Conservation (phyloP, 2,797 vertebrate genomes). For the Cynodonichthys magdalenae region DNA sequence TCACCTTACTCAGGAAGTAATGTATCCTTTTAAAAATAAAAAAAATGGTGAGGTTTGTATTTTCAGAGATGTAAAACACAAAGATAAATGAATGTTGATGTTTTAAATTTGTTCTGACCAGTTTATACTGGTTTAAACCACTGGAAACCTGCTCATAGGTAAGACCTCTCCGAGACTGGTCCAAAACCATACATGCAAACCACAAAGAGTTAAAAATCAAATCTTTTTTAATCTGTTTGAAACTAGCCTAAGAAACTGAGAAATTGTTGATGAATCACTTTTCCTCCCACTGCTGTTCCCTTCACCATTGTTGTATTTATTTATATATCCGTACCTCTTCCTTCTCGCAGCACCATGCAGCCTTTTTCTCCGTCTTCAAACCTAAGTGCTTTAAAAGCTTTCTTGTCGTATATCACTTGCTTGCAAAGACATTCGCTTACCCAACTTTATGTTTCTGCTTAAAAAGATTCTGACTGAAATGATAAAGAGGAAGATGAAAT, state of each 20-base stretch:
- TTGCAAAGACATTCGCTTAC: constrained; percentile 64
- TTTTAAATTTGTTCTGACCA: constrained; percentile 18
- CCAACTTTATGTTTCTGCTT: constrained; percentile 55
- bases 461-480: constrained; percentile 52
- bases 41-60: constrained; percentile 1
- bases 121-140: constrained; percentile 21
- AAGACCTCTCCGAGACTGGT: constrained; percentile 31
- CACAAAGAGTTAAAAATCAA: constrained; percentile 62
- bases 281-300: constrained; percentile 71
- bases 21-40: constrained; percentile 89
- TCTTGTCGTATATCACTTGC: constrained; percentile 74
- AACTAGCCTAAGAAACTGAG: constrained; percentile 66
- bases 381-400: constrained; percentile 72
- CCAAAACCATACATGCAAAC: constrained; percentile 25
- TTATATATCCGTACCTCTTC: constrained; percentile 73
- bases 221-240: constrained; percentile 62
- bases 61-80: constrained; percentile 10
- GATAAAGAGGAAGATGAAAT: constrained; percentile 51
- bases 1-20: constrained; percentile 98
- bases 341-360: constrained; percentile 59
- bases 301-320: constrained; percentile 72
- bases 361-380: constrained; percentile 65
- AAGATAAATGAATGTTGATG: constrained; percentile 9
- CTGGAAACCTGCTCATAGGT: constrained; percentile 38
- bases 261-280: constrained; percentile 77